phyloP scores from a whole-genome alignment of 2,888 invertebrate genomes.

The Morinoia aosen region DNA sequence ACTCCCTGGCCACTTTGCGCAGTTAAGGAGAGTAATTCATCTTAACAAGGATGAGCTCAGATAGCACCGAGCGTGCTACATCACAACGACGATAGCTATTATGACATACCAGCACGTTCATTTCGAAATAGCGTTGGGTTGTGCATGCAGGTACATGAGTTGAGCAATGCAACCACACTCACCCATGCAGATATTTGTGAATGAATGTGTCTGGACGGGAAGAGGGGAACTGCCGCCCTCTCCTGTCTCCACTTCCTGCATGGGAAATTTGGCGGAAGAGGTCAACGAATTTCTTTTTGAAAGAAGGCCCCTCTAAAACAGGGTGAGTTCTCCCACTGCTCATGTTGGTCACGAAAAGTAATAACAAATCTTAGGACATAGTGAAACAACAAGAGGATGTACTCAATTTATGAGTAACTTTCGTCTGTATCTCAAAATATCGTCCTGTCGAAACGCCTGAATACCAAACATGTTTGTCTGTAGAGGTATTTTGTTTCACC shows the following conservation, averaged over 20 bases:
- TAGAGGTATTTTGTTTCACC: not conserved
- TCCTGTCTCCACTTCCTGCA: constrained; percentile 53
- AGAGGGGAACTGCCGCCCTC: constrained; percentile 47
- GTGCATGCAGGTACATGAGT: not conserved
- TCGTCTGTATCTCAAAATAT: not conserved
- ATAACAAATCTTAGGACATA: not conserved
- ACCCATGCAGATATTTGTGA: constrained; percentile 67
- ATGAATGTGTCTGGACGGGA: constrained; percentile 67
- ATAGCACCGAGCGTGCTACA: not conserved
- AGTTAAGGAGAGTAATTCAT: not conserved
- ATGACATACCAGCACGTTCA: not conserved
- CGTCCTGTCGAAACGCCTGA: not conserved
- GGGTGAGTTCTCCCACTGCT: not conserved
- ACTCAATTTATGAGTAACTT: not conserved
- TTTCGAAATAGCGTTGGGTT: not conserved
- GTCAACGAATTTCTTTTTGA: constrained; percentile 67
- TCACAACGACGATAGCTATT: not conserved
- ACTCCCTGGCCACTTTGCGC: not conserved
- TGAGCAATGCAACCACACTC: constrained; percentile 42
- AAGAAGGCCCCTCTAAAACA: constrained; percentile 54
- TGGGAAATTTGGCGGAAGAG: constrained; percentile 65
- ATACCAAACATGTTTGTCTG: not conserved
- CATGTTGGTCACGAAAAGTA: not conserved
- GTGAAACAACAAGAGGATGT: not conserved
- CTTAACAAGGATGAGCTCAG: not conserved